Evolutionary conservation across 2,797 vertebrate genomes (phyloP), one percentile per base, ranked within the genome.

Genomic region (Labeo calbasu): DNA sequence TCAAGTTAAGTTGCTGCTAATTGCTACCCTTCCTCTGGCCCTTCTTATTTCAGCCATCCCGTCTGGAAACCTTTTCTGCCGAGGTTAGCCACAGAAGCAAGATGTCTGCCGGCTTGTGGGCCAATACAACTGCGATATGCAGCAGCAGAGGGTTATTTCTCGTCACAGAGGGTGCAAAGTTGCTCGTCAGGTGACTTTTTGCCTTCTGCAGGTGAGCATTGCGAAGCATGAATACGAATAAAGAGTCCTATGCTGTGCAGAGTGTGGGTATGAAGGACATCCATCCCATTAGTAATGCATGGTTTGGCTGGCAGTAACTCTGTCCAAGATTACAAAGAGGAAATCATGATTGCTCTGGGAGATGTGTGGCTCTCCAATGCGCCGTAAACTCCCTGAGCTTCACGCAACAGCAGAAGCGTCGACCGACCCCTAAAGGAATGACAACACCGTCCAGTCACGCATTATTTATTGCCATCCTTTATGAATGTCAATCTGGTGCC

Each of bases 321-420:
- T 53, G 82, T 76, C 55, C 40, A 32, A 84, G 82, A 83, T 88
- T 78, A 81, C 66, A 77, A 66, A 84, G 77, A 81, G 70, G 77
- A 71, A 79, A 83, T 84, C 83, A 46, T 91, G 90, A 93, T 92
- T 92, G 89, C 90, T 92, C 90, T 90, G 88, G 91, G 91, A 91
- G 89, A 92, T 88, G 59, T 86, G 91, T 91, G 91, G 92, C 90
- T 94, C 92, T 93, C 91, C 88, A 88, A 91, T 89, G 89, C 59
- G 69, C 82, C 77, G 85, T 84, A 82, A 85, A 77, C 51, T 83
- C 82, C 51, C 63, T 1, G 63, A 53, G 72, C 73, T 77, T 40
- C 2, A 66, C 17, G 6, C 15, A 5, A 19, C 10, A 55, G 53
- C 79, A 81, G 79, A 72, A 61, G 25, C 23, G 48, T 53, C 48